phyloP scores from a whole-genome alignment of 2,113 vertebrate genomes.

The Drymodes brunneopygia region DNA sequence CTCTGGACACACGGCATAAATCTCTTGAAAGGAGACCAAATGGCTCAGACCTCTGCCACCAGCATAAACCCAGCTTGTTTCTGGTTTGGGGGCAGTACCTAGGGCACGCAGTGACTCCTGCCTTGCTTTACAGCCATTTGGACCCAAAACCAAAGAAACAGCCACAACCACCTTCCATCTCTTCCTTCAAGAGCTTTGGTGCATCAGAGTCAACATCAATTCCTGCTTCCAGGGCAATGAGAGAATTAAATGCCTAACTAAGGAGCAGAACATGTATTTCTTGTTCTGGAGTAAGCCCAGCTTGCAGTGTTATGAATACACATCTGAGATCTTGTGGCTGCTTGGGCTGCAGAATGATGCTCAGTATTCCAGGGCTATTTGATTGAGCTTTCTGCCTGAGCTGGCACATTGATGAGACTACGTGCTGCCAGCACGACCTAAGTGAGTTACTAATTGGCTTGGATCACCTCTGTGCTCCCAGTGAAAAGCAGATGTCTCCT shows the following conservation, averaged over 20 bases:
- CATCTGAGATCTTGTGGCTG: neutral
- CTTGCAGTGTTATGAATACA: accelerated
- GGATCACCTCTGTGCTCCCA: neutral
- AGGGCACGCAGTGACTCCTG: accelerated
- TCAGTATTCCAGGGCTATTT: neutral
- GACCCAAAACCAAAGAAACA: neutral
- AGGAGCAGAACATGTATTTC: neutral
- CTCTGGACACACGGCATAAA: neutral
- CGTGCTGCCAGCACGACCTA: neutral
- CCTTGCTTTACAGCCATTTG: neutral
- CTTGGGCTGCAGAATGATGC: neutral
- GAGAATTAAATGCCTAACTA: neutral
- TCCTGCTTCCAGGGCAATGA: neutral
- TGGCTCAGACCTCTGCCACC: neutral
- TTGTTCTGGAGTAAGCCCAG: neutral
- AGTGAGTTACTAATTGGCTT: neutral
- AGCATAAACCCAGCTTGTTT: neutral
- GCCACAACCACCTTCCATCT: neutral
- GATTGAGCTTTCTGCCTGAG: neutral
- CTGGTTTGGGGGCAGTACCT: neutral
- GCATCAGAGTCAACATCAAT: neutral
- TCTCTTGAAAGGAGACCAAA: neutral
- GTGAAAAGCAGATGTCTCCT: neutral
- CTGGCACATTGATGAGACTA: neutral
- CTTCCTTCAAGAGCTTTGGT: neutral